Evolutionary conservation across 1,140 invertebrate genomes (phyloP).

Genomic region (Drosophila pseudoobscura): DNA sequence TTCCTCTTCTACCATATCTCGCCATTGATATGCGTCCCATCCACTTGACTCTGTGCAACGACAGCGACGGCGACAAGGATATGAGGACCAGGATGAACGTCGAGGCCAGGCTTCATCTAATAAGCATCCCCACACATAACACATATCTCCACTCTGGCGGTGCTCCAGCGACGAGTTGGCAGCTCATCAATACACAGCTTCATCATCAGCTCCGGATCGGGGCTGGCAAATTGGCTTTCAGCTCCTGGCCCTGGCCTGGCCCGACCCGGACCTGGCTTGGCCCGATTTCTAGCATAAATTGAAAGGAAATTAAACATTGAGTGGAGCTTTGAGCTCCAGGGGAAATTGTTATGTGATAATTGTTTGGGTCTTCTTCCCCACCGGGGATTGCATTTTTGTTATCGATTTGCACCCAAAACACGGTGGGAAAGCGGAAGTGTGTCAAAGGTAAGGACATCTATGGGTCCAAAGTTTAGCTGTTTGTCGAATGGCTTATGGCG

Average conservation of each 20-base stretch:
- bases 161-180: slow-evolving; percentile 15
- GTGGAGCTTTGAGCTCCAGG: slow-evolving; percentile 38
- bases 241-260: slow-evolving; percentile 17
- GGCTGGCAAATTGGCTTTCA: slow-evolving; percentile 71
- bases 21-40: slow-evolving; percentile 66
- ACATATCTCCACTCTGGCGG: slow-evolving; percentile 40
- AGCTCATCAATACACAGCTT: slow-evolving; percentile 44
- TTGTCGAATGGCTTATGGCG: slow-evolving; percentile 43
- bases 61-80: not conserved
- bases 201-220: slow-evolving; percentile 2
- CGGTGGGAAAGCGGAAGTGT: not conserved
- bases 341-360: slow-evolving; percentile 72
- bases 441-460: slow-evolving; percentile 12
- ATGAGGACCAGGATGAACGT: slow-evolving; percentile 7
- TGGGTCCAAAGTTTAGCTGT: slow-evolving; percentile 4
- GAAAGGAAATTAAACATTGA: slow-evolving; percentile 81
- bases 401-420: slow-evolving; percentile 25
- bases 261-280: not conserved
- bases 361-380: not conserved
- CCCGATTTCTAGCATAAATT: slow-evolving; percentile 76
- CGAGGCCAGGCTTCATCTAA: slow-evolving; percentile 41
- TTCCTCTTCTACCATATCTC: slow-evolving; percentile 26
- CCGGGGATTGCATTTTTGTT: slow-evolving; percentile 31
- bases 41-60: slow-evolving; percentile 52
- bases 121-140: slow-evolving; percentile 31